Conservation (phyloP, 2,113 vertebrate genomes). For the Malurus melanocephalus region DNA sequence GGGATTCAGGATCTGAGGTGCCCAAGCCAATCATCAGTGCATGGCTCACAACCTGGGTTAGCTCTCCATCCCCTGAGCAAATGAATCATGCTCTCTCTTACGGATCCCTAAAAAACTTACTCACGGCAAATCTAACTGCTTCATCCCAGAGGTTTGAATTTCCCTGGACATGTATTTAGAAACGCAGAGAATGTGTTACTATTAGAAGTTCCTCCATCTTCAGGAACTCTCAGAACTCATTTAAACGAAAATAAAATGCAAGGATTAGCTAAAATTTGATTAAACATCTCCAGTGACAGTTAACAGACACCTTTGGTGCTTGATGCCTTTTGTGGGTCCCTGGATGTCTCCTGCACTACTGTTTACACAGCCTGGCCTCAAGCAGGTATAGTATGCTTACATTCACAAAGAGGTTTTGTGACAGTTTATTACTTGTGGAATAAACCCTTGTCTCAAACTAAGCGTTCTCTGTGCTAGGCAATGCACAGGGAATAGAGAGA, state of each 20-base stretch:
- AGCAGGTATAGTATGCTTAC: neutral
- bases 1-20: neutral
- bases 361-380: neutral
- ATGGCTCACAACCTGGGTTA: neutral
- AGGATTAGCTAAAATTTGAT: neutral
- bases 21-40: fast-evolving
- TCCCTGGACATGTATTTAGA: neutral
- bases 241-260: neutral
- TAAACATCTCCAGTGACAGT: neutral
- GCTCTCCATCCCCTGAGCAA: neutral
- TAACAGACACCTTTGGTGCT: neutral
- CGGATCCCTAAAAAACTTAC: neutral
- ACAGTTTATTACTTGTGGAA: neutral
- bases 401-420: neutral
- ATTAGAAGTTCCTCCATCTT: neutral
- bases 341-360: neutral
- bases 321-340: neutral
- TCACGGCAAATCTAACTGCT: neutral
- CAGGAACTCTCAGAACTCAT: neutral
- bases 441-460: neutral
- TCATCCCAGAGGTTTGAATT: neutral
- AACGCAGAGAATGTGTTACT: neutral
- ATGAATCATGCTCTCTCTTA: neutral
- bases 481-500: neutral
- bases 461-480: neutral